Conservation (phyloP, 2,797 vertebrate species). For the Sebastes hopkinsi region DNA sequence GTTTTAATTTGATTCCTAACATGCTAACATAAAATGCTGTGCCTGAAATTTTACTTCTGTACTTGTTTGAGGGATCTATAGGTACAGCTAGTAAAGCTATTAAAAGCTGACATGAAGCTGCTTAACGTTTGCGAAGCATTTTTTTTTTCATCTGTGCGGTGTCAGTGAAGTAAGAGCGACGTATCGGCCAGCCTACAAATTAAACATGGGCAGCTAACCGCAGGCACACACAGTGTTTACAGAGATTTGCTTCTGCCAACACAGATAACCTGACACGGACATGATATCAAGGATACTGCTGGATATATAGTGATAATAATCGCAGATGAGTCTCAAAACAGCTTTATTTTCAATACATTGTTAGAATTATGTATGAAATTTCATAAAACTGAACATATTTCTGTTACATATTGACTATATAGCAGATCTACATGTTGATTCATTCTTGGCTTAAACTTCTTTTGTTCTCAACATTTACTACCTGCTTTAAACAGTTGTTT, state of each 20-base stretch:
- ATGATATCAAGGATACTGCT: slow-evolving; percentile 38
- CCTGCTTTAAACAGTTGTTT: neutral
- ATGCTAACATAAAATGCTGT: neutral
- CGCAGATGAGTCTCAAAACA: neutral
- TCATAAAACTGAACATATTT: neutral
- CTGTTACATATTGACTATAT: neutral
- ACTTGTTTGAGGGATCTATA: neutral
- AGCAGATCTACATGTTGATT: neutral
- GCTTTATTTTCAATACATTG: neutral
- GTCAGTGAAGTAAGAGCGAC: slow-evolving; percentile 11
- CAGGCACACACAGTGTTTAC: slow-evolving; percentile 45
- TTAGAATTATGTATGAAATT: neutral
- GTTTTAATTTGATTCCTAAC: neutral
- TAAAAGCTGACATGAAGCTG: neutral
- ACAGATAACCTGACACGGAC: slow-evolving; percentile 40
- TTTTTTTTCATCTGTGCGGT: neutral
- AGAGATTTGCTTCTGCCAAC: slow-evolving; percentile 54
- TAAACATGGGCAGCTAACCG: slow-evolving; percentile 61
- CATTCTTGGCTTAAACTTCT: neutral
- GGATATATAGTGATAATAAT: neutral
- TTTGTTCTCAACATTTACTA: neutral
- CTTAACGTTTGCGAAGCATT: neutral
- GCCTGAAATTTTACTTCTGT: no score
- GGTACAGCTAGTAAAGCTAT: neutral
- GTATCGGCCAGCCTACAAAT: slow-evolving; percentile 56